Evolutionary conservation across 1,140 invertebrate genomes (phyloP).

Genomic region (Globodera rostochiensis): DNA sequence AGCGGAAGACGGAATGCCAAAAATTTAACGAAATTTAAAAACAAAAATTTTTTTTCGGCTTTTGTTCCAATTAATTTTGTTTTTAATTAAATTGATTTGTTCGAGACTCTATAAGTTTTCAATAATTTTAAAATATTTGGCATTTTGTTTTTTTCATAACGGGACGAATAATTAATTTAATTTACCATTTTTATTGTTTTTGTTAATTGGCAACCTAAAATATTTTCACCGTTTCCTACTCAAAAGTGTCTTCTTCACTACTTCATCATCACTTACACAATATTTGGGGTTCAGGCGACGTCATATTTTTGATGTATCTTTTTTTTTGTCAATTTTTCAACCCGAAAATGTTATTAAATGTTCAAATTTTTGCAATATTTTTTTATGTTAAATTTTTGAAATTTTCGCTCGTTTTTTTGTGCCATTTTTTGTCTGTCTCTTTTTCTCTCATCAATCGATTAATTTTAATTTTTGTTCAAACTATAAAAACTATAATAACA

Average conservation of each 20-base stretch:
- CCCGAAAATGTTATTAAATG: neutral
- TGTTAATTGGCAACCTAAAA: neutral
- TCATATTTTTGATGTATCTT: neutral
- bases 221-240: neutral
- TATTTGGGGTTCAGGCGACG: neutral
- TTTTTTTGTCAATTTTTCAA: neutral
- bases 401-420: neutral
- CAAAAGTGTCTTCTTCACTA: neutral
- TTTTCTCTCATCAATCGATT: neutral
- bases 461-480: neutral
- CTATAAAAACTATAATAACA: neutral
- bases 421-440: constrained; percentile 1
- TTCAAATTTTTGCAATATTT: neutral
- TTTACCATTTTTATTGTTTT: neutral
- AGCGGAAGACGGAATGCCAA: too few relatives aligned
- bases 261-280: neutral
- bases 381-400: neutral
- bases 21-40: too few relatives aligned
- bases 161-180: neutral
- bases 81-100: too few relatives aligned
- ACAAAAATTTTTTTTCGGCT: too few relatives aligned
- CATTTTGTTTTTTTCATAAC: neutral
- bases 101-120: too few relatives aligned
- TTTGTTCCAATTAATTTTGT: too few relatives aligned
- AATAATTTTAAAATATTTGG: neutral